Base-by-base conservation (phyloP, 2,888 invertebrate species). In the Drosophila diplacantha region DNA sequence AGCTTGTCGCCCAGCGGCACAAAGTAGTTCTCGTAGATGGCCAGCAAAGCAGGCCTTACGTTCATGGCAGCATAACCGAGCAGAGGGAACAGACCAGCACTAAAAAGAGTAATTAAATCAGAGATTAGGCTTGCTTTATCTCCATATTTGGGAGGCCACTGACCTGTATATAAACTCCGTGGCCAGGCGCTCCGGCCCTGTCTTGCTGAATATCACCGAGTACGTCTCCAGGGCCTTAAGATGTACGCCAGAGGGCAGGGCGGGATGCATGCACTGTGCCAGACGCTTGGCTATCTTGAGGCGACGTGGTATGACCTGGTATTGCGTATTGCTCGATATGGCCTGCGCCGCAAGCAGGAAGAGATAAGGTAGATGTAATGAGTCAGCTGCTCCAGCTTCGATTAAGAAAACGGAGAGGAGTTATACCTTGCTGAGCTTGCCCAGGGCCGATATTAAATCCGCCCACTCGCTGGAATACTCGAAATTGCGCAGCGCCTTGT, bases 391-490 rank as follows among this genome's bases (percentile, higher is more conserved):
- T 41, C 11, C 41, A 26, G 11, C 43, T 26, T 26, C 7, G 12
- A 16, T 18, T 11, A 5, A 18, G 37, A 18, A 11, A 11, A 37
- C 16, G 18, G 11, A 12, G 20, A 5, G 6, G n/a, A 22, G 38
- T 14, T n/a, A 12, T 89, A 95, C 96, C 91, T 96, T 96, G 87
- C 95, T 95, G 34, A 97, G 90, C 89, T 96, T 96, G 50, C 94
- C 95, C 32, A 97, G 89, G 6, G 96, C 96, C 55, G 95, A 93
- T 82, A 97, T 97, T 52, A 97, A 90, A 89, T 97, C 97, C 57
- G 96, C 95, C 97, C 97, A 97, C 91, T 97, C 96, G 79, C 94
- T 94, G n/a, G 96, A 95, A 85, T 94, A 94, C 85, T 97, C 97
- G 89, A 97, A 97, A 87, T 93, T 94, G 85, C 94, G 95, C 68